Conservation (phyloP, 2,113 vertebrate species). For the Laticauda laticaudata region DNA sequence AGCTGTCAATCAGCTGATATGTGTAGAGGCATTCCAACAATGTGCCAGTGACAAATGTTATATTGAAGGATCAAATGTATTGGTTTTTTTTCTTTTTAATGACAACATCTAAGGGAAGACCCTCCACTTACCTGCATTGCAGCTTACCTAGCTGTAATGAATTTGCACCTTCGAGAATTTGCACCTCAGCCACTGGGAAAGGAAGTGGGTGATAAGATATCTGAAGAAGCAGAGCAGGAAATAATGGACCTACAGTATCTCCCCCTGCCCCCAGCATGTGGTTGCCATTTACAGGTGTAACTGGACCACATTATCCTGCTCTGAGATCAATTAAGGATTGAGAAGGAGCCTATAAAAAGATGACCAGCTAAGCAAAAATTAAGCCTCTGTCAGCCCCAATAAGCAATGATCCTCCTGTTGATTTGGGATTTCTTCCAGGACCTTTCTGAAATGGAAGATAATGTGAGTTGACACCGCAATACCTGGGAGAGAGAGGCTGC, state of each 20-base stretch:
- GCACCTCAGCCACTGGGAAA: not conserved
- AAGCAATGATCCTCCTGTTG: conserved; percentile 37
- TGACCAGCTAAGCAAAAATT: conserved; percentile 28
- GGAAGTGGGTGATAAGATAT: not conserved
- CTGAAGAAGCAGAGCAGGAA: not conserved
- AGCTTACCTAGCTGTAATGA: not conserved
- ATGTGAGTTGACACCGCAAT: conserved; percentile 16
- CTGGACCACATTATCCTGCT: not conserved
- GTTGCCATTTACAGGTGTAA: conserved; percentile 1
- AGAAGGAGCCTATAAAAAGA: conserved; percentile 7
- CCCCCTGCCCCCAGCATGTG: not conserved
- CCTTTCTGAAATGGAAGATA: conserved; percentile 1
- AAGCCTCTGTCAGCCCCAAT: conserved; percentile 26
- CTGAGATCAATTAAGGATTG: not conserved
- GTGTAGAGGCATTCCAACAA: not conserved
- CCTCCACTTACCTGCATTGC: not conserved
- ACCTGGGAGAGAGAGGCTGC: not conserved
- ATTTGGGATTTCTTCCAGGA: conserved; percentile 14
- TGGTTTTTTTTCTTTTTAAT: not conserved
- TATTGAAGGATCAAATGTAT: not conserved
- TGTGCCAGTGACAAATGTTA: not conserved
- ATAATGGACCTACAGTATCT: not conserved
- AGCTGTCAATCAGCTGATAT: no score
- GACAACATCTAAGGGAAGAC: not conserved
- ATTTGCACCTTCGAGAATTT: not conserved